phyloP scores from a whole-genome alignment of 1,140 invertebrate species.

The Drosophila ironensis region DNA sequence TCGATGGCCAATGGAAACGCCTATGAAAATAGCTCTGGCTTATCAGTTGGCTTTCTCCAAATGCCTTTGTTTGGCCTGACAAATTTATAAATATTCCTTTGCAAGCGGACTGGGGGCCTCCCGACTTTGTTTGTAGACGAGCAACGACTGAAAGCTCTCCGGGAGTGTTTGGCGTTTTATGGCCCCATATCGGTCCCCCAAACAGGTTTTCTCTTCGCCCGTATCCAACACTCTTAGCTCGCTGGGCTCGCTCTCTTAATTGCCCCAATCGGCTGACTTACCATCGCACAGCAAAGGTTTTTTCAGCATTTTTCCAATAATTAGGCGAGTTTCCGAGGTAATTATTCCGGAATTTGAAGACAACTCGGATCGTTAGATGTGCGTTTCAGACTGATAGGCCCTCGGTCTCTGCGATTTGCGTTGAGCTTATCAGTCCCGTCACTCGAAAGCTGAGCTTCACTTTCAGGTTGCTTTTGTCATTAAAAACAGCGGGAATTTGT shows the following conservation, averaged over 20 bases:
- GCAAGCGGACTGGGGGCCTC: no score
- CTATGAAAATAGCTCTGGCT: slow-evolving; percentile 2
- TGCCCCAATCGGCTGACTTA: no score
- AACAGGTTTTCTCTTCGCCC: slow-evolving; percentile 4
- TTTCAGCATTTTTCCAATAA: slow-evolving; percentile 17
- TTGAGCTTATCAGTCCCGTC: slow-evolving; percentile 24
- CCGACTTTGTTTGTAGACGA: no score
- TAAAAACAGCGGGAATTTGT: slow-evolving; percentile 8
- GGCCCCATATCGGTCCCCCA: background rate
- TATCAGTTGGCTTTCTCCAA: slow-evolving; percentile 33
- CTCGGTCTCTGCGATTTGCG: background rate
- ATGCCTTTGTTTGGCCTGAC: no score
- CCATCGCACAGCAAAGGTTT: slow-evolving; percentile 12
- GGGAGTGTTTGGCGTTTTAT: slow-evolving; percentile 9
- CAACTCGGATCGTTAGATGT: slow-evolving; percentile 26
- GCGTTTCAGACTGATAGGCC: slow-evolving; percentile 34
- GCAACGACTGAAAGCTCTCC: slow-evolving; percentile 38
- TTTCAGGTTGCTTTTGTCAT: slow-evolving; percentile 6
- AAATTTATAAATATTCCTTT: no score
- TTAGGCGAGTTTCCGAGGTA: background rate
- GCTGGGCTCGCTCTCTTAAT: no score
- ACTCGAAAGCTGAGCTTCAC: slow-evolving; percentile 12
- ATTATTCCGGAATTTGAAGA: background rate
- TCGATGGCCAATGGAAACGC: slow-evolving; percentile 13
- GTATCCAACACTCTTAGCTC: no score